Base-by-base conservation (phyloP, 2,888 invertebrate genomes). In the Eilema sororculum region DNA sequence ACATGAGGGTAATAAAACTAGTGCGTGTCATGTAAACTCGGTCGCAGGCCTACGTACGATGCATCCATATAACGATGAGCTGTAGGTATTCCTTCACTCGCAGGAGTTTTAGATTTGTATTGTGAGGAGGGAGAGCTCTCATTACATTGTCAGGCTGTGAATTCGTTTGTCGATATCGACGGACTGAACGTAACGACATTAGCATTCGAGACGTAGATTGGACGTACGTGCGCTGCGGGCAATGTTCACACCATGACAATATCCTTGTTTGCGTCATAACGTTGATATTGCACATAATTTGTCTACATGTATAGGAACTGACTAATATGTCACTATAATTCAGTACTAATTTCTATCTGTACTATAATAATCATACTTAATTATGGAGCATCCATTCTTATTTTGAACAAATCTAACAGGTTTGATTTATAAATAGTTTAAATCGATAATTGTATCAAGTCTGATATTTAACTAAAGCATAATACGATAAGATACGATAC, bases 1-100 rank as follows among this genome's bases (percentile, higher is more conserved):
- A 93, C 95, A 95, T 95, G 94, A 93, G 95, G 95, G 95, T 93
- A 94, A 95, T 95, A 94, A 94, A 95, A 94, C 92, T 94, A 94
- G 94, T 94, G 93, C 93, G 94, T 93, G 93, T 91, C 91, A 88
- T 91, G 90, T 91, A 89, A 93, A 94, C 87, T 90, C 92, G 93
- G 93, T 92, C 92, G 91, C 89, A 89, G 88, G 89, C 89, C 87
- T 91, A 88, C 84, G 86, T 81, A 86, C 83, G 77, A 78, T 70
- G 75, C 78, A 82, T 78, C 93, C 91, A 93, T 79, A 80, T 68
- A 82, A 82, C 60, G 68, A 61, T 84, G 93, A 88, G 71, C 94
- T 86, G 81, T 85, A 78, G 82, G 80, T 82, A 79, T 86, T 86
- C 83, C 80, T 84, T 72, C 74, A 72, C 75, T 78, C 75, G 71